These are phyloP conservation scores for Bradypus variegatus DNA, from an alignment of 2,797 vertebrate species.

Conservation along the genomic window DNA sequence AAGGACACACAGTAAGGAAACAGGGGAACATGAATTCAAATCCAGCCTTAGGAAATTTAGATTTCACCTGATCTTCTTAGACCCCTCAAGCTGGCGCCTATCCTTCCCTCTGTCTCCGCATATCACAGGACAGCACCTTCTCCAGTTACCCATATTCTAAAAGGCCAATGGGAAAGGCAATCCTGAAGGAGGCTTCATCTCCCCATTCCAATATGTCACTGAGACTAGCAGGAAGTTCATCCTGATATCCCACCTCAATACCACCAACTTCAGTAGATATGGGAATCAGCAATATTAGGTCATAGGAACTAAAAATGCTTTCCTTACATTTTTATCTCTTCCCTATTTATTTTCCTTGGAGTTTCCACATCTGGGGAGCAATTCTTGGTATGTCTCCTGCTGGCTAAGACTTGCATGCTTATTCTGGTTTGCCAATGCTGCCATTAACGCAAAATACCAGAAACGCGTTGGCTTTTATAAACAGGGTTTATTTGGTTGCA, in stretches of 20 bases:
- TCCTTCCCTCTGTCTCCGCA: not conserved
- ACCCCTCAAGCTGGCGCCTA: not conserved
- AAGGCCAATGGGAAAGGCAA: not conserved
- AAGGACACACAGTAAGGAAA: not conserved
- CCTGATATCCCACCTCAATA: not conserved
- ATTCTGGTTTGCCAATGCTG: too few species aligned
- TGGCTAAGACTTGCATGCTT: not conserved
- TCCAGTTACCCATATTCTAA: not conserved
- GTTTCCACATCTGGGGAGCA: slow-evolving; percentile 44
- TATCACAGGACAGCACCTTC: not conserved
- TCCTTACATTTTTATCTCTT: not conserved
- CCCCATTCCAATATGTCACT: not conserved
- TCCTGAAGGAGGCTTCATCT: not conserved
- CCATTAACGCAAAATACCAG: too few species aligned
- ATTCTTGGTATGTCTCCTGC: slow-evolving; percentile 36
- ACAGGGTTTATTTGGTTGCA: too few species aligned
- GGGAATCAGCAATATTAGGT: not conserved
- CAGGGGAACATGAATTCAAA: not conserved
- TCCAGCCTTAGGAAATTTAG: not conserved
- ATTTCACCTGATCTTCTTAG: not conserved
- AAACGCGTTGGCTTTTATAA: too few species aligned
- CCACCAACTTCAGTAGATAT: not conserved
- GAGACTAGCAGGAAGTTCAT: not conserved
- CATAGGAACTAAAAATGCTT: slow-evolving; percentile 28
- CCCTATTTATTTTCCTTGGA: slow-evolving; percentile 42